Evolutionary conservation across 2,113 vertebrate genomes (phyloP).

Genomic region (Platichthys stellatus): DNA sequence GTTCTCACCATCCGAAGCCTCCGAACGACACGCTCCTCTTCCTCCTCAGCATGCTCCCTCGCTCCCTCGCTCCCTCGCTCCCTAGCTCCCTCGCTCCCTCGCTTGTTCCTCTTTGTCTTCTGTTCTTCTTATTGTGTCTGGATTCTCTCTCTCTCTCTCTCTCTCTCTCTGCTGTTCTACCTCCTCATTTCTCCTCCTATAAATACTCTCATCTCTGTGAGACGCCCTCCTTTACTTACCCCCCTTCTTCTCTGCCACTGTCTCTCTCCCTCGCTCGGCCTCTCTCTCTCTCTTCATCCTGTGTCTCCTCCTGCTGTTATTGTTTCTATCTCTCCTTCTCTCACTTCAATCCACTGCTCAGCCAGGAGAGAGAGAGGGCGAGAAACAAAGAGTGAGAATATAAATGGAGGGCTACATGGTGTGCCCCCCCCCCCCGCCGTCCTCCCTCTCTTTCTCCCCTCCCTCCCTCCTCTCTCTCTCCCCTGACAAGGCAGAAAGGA

Average conservation of each 20-base stretch:
- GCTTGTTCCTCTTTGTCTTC: constrained; percentile 56
- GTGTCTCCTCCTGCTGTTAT: constrained; percentile 48
- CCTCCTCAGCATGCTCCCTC: constrained; percentile 76
- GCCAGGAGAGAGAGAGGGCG: too few relatives aligned
- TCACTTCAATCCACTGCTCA: too few relatives aligned
- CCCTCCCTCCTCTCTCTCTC: too few relatives aligned
- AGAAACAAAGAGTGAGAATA: neutral
- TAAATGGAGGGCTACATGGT: neutral
- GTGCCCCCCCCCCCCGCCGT: too few relatives aligned
- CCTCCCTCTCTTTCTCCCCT: too few relatives aligned
- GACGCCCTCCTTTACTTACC: constrained; percentile 35
- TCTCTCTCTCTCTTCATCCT: constrained; percentile 5
- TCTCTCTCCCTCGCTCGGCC: constrained; percentile 5
- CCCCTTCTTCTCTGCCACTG: constrained; percentile 23
- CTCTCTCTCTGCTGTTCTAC: constrained; percentile 16
- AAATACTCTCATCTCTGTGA: constrained; percentile 62
- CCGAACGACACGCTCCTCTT: constrained; percentile 80
- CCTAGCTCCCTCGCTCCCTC: constrained; percentile 8
- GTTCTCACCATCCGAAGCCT: constrained; percentile 75
- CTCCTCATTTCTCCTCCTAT: constrained; percentile 68
- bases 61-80: neutral
- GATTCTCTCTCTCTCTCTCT: constrained; percentile 37
- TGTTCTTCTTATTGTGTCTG: constrained; percentile 65
- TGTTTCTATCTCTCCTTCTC: constrained; percentile 42
- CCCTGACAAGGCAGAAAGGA: constrained; percentile 40